Evolutionary conservation across 2,113 vertebrate genomes (phyloP).

Genomic region (Oryctolagus cuniculus): mOryCun1.1 NC_091442.1:32367501-32368000

Average conservation of each 20-base stretch:
- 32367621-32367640: background rate
- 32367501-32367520: too few relatives aligned
- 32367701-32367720: slow-evolving; percentile 9
- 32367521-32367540: too few relatives aligned
- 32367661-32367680: background rate
- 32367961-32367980: too few relatives aligned
- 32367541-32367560: too few relatives aligned
- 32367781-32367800: background rate
- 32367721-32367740: background rate
- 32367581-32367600: background rate
- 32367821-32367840: too few relatives aligned
- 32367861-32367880: too few relatives aligned
- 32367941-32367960: too few relatives aligned
- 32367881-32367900: too few relatives aligned
- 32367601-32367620: background rate
- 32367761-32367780: background rate
- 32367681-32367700: background rate
- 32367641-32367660: background rate
- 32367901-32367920: too few relatives aligned
- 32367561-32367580: background rate
- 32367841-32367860: too few relatives aligned
- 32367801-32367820: background rate
- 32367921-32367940: too few relatives aligned
- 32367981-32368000: too few relatives aligned
- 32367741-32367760: background rate